Evolutionary conservation across 2,888 invertebrate genomes (phyloP), one percentile per base, ranked within the genome.

Genomic region (Drosophila pseudotakahashii): DNA sequence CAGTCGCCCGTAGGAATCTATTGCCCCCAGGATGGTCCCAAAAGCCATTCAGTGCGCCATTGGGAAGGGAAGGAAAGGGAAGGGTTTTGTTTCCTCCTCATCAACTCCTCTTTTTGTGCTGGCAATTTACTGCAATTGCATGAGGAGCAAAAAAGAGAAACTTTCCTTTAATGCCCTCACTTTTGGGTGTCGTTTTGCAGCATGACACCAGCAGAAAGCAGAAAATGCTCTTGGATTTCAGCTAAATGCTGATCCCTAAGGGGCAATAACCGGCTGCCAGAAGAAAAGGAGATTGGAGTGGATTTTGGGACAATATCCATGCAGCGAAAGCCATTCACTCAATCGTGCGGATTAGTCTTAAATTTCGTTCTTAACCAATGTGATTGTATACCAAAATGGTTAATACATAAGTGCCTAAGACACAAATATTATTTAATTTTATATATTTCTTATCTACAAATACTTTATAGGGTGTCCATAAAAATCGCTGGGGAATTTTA

Each of bases 101-200:
- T 36, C 26, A 14, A n/a, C 6, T 39, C 37, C 39, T 74, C 74
- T 78, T 78, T 88, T 75, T 70, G 55, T 71, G 51, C 70, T 77
- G 64, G 78, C 88, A 86, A 76, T 84, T 88, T 82, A 76, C 71
- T 78, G 64, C 80, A 86, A 82, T 86, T 86, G 86, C 59, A 61
- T 42, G 44, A 37, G 69, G 45, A 37, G 42, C 44, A 51, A 39
- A 69, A 54, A 69, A 58, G 51, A 30, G 39, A 64, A 63, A 75
- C 62, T 85, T 78, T 76, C 88, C 59, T 76, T 81, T 88, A 82
- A 82, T 82, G 73, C 79, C 82, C 79, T 75, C 85, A 82, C 82
- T 82, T 82, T 75, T 72, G 77, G 88, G 79, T 88, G 61, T 84
- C 88, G 75, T 85, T 76, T 60, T 60, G 71, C 61, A 71, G 45